These are phyloP conservation scores for Drosophila sordidula DNA, from an alignment of 2,888 invertebrate species.

Conservation along the genomic window DNA sequence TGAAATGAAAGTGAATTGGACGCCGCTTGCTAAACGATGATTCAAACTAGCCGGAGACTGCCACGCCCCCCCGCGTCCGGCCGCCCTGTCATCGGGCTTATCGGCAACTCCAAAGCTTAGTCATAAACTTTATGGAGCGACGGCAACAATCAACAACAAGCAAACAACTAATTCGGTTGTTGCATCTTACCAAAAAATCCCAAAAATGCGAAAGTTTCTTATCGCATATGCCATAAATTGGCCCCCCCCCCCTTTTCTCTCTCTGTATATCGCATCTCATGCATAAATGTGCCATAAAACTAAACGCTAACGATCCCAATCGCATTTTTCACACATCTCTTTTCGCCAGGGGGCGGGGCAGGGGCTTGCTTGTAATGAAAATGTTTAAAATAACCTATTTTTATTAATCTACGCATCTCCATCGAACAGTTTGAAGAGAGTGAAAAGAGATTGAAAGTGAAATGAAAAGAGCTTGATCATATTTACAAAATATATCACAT, in stretches of 20 bases:
- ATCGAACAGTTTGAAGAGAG: too few species aligned
- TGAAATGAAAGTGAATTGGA: slow-evolving; percentile 71
- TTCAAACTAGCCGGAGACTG: slow-evolving; percentile 48
- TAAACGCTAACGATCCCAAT: slow-evolving; percentile 31
- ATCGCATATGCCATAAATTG: slow-evolving; percentile 42
- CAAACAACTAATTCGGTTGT: slow-evolving; percentile 31
- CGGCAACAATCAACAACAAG: slow-evolving; percentile 19
- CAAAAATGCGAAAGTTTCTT: slow-evolving; percentile 72
- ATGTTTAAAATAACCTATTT: neutral
- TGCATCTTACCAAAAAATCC: slow-evolving; percentile 22
- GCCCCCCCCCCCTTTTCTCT: neutral
- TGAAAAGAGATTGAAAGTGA: too few species aligned
- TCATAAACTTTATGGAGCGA: slow-evolving; percentile 47
- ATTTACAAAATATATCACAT: too few species aligned
- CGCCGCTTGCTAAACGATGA: slow-evolving; percentile 59
- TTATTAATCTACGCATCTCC: neutral
- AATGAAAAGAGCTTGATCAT: too few species aligned
- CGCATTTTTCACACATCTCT: slow-evolving; percentile 49
- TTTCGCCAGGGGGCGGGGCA: neutral
- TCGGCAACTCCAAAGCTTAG: slow-evolving; percentile 41
- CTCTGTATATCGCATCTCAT: slow-evolving; percentile 41
- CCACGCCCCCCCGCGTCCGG: slow-evolving; percentile 38
- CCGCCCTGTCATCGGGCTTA: slow-evolving; percentile 21
- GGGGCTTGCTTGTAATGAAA: neutral
- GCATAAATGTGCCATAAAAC: slow-evolving; percentile 52